These are phyloP conservation scores for Halcyon malimbica DNA, from an alignment of 2,113 vertebrate species.

Conservation along the genomic window DNA sequence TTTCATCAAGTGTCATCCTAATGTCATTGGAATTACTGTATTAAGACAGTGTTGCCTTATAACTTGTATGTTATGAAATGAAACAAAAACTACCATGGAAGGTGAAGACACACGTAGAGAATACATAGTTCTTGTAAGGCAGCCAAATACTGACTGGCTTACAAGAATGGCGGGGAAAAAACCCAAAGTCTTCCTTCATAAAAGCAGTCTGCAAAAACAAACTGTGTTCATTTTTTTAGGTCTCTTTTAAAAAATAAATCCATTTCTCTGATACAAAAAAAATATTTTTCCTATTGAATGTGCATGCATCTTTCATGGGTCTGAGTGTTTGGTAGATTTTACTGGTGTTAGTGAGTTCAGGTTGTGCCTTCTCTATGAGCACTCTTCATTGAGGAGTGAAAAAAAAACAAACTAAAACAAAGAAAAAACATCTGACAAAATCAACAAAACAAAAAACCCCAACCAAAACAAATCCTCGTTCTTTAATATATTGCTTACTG, in stretches of 20 bases:
- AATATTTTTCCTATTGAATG: background rate
- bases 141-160: background rate
- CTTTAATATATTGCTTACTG: background rate
- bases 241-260: background rate
- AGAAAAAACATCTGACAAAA: background rate
- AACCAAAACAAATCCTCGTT: background rate
- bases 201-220: background rate
- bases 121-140: background rate
- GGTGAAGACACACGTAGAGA: background rate
- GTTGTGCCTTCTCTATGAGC: background rate
- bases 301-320: background rate
- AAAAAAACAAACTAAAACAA: background rate
- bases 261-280: background rate
- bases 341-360: background rate
- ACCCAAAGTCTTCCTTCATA: background rate
- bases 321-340: fast-evolving
- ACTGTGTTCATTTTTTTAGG: background rate
- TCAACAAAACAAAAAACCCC: background rate
- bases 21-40: background rate
- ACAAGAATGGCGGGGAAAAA: background rate
- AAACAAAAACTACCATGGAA: background rate
- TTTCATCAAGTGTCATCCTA: background rate
- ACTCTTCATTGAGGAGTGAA: background rate
- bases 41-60: background rate
- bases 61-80: background rate